Percentiles rank a stretch among this genome's conserved stretches.
Evolutionary conservation across 2,113 vertebrate genomes (phyloP).

Genomic region (Micromys minutus): DNA sequence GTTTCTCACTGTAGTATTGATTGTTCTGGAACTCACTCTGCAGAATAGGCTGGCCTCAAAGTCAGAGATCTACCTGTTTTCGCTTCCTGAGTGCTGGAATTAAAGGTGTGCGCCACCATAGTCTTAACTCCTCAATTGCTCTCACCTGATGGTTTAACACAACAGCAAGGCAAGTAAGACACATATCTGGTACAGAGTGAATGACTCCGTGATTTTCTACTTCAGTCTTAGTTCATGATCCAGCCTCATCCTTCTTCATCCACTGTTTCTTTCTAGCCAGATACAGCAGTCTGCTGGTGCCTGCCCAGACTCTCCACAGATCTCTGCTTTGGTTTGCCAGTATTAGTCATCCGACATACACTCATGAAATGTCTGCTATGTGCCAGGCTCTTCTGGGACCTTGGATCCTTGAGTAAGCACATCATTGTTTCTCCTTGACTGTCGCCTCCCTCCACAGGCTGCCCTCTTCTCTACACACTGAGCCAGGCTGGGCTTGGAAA

Average conservation of each 20-base stretch:
- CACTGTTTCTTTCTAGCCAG: background rate
- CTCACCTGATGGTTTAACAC: background rate
- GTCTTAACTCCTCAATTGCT: background rate
- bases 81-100: background rate
- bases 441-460: background rate
- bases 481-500: conserved; percentile 13
- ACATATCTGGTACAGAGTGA: background rate
- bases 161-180: background rate
- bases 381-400: background rate
- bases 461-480: background rate
- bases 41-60: background rate
- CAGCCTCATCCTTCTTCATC: background rate
- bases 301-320: background rate
- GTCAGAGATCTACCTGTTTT: background rate
- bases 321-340: background rate
- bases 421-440: background rate
- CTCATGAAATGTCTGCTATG: background rate
- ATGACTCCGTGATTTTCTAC: background rate
- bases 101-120: background rate
- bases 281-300: background rate
- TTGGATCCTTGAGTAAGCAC: background rate
- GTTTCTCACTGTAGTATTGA: background rate
- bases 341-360: conserved; percentile 15
- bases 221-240: background rate
- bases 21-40: background rate